Evolutionary conservation across 64 coral and sea anemone genomes (phyloP), one percentile per base, ranked within the genome.

Genomic region (Stichodactyla helianthus): DNA sequence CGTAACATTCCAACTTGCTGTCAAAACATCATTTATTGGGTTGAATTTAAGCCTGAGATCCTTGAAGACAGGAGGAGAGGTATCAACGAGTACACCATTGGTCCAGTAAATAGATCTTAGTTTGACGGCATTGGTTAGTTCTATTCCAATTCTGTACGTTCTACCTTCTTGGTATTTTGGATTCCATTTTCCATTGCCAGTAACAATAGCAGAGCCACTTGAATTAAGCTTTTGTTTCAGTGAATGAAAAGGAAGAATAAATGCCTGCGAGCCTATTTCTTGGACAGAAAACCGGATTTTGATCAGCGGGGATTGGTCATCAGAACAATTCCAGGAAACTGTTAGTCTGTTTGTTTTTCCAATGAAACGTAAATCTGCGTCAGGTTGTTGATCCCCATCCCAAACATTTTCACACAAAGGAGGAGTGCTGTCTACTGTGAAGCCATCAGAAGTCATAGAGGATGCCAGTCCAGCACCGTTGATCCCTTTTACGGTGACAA

Each of bases 311-410:
- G 97, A 93, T 59, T 99, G 93, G 20, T 55, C 62, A 19, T 99
- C 97, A 79, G 86, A 81, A 59, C 97, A 99, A 17, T 86, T 62
- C 90, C 93, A 99, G 23, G 91, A 92, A 51, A 99, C 86, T 25
- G 71, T 50, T 19, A 92, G 55, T 20, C 89, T 91, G 16, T 76
- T 91, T 7, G 87, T 88, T 52, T 92, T 89, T 22, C 88, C 79
- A 44, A 88, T 55, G 86, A 87, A 95, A 25, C 77, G 23, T 10
- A 89, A 55, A 81, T 92, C 89, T 23, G 59, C 55, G 18, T 22
- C 22, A 58, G 74, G 26, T 81, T 60, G 84, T 23, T 56, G 84
- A 23, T 79, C 83, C 12, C 87, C 91, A 84, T 92, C 91, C 81
- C 93, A 88, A 20, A 99, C 93, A 64, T 93, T 26, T 19, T 57